phyloP scores from a whole-genome alignment of 1,140 invertebrate species.

The Penaeus japonicus region DNA sequence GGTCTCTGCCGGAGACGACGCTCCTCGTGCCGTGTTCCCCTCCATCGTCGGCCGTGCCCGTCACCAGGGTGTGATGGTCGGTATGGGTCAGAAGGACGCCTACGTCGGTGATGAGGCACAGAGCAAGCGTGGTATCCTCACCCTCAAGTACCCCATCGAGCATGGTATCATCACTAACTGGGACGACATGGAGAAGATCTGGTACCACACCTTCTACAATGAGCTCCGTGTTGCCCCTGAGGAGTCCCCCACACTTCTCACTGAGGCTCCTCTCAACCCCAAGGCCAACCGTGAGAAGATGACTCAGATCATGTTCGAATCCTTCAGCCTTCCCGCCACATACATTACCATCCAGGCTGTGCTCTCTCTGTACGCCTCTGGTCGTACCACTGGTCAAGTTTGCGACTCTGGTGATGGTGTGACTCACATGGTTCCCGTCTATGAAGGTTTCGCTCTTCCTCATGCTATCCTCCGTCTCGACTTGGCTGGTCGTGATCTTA shows the following conservation, averaged over 20 bases:
- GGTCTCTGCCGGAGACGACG: slow-evolving; percentile 74
- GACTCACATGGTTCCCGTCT: neutral
- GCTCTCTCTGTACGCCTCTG: slow-evolving; percentile 4
- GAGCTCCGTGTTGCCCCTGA: slow-evolving; percentile 93
- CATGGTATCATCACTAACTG: slow-evolving; percentile 96
- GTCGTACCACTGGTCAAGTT: slow-evolving; percentile 14
- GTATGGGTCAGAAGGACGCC: slow-evolving; percentile 91
- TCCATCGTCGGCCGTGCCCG: slow-evolving; percentile 72
- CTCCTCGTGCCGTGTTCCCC: slow-evolving; percentile 73
- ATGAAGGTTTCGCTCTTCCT: slow-evolving; percentile 28
- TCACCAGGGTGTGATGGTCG: slow-evolving; percentile 82
- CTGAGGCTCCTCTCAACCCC: slow-evolving; percentile 91
- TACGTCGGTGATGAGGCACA: slow-evolving; percentile 94
- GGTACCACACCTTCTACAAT: slow-evolving; percentile 96
- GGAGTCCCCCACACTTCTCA: slow-evolving; percentile 90
- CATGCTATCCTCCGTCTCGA: slow-evolving; percentile 9
- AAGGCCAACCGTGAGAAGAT: slow-evolving; percentile 83
- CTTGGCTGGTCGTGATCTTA: no score
- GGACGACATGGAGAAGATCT: slow-evolving; percentile 98
- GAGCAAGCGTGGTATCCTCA: slow-evolving; percentile 89
- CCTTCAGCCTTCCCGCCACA: slow-evolving; percentile 70
- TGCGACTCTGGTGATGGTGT: slow-evolving; percentile 32
- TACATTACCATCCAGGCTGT: slow-evolving; percentile 25
- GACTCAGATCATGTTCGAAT: slow-evolving; percentile 74
- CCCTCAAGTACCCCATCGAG: slow-evolving; percentile 92